A percentile compares a stretch with the other conserved stretches of the same genome.
Conservation (phyloP, 2,113 vertebrate genomes). For the human (Homo sapiens) region GRCh38 chr12:79894501-79895000, state of each 20-base stretch:
- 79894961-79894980: neutral
- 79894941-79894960: slow-evolving; percentile 2
- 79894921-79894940: neutral
- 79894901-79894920: slow-evolving; percentile 3
- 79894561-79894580: neutral
- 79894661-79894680: neutral
- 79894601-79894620: slow-evolving; percentile 7
- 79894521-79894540: neutral
- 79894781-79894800: neutral
- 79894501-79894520: neutral
- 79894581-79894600: slow-evolving; percentile 1
- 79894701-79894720: slow-evolving; percentile 13
- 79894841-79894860: neutral
- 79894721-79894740: neutral
- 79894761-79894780: slow-evolving; percentile 3
- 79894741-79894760: neutral
- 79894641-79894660: neutral
- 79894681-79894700: neutral
- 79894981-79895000: neutral
- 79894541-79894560: slow-evolving; percentile 27
- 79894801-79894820: neutral
- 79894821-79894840: slow-evolving; percentile 3
- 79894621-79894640: neutral
- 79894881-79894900: neutral
- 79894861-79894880: slow-evolving; percentile 17